Base-by-base conservation (phyloP, 1,140 invertebrate genomes). In the Cecropterus lyciades region DNA sequence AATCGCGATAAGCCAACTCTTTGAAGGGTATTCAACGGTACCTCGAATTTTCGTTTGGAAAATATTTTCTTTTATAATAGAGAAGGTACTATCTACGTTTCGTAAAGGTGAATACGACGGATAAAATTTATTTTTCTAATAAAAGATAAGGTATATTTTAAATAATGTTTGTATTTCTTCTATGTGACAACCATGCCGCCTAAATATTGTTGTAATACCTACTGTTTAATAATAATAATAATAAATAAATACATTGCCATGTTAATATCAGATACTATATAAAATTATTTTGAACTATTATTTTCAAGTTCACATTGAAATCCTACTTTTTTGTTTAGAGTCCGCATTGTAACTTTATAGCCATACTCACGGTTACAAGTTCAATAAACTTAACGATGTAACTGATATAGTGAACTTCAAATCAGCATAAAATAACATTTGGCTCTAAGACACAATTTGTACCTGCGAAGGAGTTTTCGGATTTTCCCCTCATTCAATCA, bases 401-500 rank as follows among this genome's bases (percentile, higher is more conserved):
- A 10, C 9, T 33, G 30, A 33, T 33, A 33, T 33, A 33, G 9
- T 33, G 17, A 17, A 17, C 17, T 48, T 8, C 10, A 48, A 24
- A n/a, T 49, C 46, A 0, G 1, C 20, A 24, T 27, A n/a, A 45
- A 59, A 33, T 59, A 30, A 30, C n/a, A 33, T 46, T 59, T 59
- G 7, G 15, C 45, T 15, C 14, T 11, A 59, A 46, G 43, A n/a
- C 14, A n/a, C 56, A 46, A 59, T 46, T 59, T 59, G 56, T 45
- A 46, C 20, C n/a, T 46, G 20, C 17, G 20, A 13, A 6, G n/a
- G 24, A n/a, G 15, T 15, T 59, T 59, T 40, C 14, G 27, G 13
- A 59, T 33, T 60, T 60, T 52, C 43, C 43, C 27, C 43, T 33
- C 27, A 46, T 60, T 60, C 56, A 30, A 48, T 60, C 56, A 60